Evolutionary conservation across 2,113 vertebrate species (phyloP).

Genomic region (Ramphastos sulfuratus): DNA sequence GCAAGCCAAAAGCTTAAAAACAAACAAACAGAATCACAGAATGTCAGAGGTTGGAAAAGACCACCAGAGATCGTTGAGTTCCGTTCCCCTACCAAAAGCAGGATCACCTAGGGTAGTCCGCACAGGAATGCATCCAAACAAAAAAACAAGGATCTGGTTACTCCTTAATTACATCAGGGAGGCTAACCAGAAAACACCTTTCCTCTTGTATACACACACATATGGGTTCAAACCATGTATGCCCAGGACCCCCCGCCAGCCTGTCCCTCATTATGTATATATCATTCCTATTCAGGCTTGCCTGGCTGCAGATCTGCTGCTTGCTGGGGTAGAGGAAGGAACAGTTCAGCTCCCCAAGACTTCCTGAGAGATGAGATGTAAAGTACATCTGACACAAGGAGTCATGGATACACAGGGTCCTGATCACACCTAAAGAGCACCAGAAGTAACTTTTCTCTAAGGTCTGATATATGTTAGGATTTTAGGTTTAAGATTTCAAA

Average conservation of each 20-base stretch:
- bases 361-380: not conserved
- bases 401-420: not conserved
- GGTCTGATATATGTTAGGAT: not conserved
- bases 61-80: too few relatives aligned
- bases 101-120: too few relatives aligned
- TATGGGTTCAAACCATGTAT: not conserved
- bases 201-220: not conserved
- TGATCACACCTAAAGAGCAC: not conserved
- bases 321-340: not conserved
- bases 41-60: too few relatives aligned
- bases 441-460: not conserved
- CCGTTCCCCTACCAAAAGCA: not conserved
- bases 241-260: not conserved
- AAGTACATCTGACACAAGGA: not conserved
- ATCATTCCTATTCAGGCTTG: not conserved
- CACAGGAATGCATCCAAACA: too few relatives aligned
- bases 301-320: not conserved
- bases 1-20: not conserved
- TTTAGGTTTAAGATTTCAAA: not conserved
- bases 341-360: not conserved
- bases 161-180: not conserved
- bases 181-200: not conserved
- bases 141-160: not conserved
- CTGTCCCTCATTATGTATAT: fast-evolving
- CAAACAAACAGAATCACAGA: not conserved